phyloP scores from a whole-genome alignment of 2,113 vertebrate species.

The Phalacrocorax brasilianus region DNA sequence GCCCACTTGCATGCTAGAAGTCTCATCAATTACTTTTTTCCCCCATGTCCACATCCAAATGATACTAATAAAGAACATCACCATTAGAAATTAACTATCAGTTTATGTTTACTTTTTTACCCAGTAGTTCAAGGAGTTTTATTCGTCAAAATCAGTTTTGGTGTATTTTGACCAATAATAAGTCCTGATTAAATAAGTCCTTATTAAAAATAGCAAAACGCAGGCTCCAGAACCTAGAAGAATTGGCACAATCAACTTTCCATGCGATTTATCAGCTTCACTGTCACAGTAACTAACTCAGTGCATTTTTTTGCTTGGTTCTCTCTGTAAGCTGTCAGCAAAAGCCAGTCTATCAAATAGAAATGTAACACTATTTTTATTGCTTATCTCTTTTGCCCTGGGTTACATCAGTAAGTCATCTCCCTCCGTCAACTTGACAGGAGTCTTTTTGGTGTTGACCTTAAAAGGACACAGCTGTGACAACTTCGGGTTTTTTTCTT shows the following conservation, averaged over 20 bases:
- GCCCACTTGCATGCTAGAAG: not conserved
- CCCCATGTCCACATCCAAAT: not conserved
- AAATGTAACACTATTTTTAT: constrained; percentile 51
- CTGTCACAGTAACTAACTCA: not conserved
- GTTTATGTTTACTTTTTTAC: not conserved
- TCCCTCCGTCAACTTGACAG: constrained; percentile 13
- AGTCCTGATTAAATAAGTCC: too few species aligned
- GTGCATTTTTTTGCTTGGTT: not conserved
- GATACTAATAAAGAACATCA: not conserved
- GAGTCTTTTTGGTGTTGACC: constrained; percentile 40
- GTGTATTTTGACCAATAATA: not conserved
- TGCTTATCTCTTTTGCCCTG: constrained; percentile 50
- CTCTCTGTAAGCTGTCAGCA: not conserved
- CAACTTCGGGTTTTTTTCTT: not conserved
- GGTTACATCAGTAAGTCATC: constrained; percentile 57
- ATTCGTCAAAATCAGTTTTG: not conserved
- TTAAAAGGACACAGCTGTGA: constrained; percentile 57
- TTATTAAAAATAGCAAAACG: not conserved
- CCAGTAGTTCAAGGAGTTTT: not conserved
- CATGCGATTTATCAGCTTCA: not conserved
- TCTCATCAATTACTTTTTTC: not conserved
- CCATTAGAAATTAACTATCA: not conserved
- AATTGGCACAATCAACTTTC: not conserved
- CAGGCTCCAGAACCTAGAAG: not conserved
- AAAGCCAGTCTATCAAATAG: constrained; percentile 41